These are phyloP conservation scores for Chalcosyrphus nemorum DNA, from an alignment of 2,888 invertebrate species.

Conservation along the genomic window DNA sequence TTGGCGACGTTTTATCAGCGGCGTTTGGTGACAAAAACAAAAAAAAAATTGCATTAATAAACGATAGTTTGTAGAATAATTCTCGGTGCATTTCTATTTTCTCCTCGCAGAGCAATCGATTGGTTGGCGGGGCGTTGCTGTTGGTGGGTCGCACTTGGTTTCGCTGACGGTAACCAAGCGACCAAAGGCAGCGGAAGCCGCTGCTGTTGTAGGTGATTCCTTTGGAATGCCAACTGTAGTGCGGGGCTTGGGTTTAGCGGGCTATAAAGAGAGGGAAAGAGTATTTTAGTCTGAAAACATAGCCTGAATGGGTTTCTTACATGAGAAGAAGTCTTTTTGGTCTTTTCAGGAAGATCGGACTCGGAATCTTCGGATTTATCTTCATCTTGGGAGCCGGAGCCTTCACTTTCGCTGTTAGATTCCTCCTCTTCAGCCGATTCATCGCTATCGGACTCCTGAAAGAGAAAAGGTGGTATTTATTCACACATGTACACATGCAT, in stretches of 20 bases:
- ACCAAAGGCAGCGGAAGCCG: too few relatives aligned
- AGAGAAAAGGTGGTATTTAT: neutral
- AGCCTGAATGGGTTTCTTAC: conserved; percentile 23
- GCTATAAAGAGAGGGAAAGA: too few relatives aligned
- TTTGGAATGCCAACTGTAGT: conserved; percentile 63
- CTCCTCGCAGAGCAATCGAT: conserved; percentile 60
- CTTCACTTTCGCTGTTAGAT: conserved; percentile 75
- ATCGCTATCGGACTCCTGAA: conserved; percentile 71
- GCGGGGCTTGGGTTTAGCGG: conserved; percentile 9
- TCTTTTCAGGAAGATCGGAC: conserved; percentile 35
- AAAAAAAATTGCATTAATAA: too few relatives aligned
- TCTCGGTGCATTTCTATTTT: conserved; percentile 19
- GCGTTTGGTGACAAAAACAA: conserved; percentile 25
- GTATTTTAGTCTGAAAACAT: too few relatives aligned
- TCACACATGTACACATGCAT: too few relatives aligned
- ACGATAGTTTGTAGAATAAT: conserved; percentile 51
- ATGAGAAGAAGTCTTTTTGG: conserved; percentile 7
- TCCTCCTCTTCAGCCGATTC: conserved; percentile 77
- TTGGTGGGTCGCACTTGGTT: conserved; percentile 43
- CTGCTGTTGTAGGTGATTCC: conserved; percentile 40
- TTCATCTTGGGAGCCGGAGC: conserved; percentile 71
- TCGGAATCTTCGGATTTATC: conserved; percentile 50
- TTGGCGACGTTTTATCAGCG: conserved; percentile 32
- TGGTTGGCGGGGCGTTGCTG: conserved; percentile 58
- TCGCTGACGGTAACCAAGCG: conserved; percentile 64